A percentile compares a stretch with the other conserved stretches of the same genome.
phyloP scores from a whole-genome alignment of 1,140 invertebrate species.

The Caligus rogercresseyi region DNA sequence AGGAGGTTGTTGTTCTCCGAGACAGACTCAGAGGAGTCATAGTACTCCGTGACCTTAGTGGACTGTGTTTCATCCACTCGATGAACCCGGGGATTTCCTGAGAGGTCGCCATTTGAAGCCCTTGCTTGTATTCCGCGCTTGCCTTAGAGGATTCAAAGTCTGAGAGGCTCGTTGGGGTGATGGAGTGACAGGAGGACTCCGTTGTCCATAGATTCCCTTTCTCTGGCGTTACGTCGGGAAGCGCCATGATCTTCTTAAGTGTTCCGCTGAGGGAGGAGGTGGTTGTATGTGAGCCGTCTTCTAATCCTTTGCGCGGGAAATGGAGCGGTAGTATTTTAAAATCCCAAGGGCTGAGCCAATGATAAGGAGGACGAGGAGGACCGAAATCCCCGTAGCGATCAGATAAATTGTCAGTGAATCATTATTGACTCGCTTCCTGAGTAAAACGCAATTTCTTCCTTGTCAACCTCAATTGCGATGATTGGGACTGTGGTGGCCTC shows the following conservation, averaged over 20 bases:
- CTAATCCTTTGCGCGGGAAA: neutral
- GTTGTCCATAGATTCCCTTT: neutral
- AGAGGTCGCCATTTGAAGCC: conserved; percentile 8
- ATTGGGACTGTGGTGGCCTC: conserved; percentile 24
- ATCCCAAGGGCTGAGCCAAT: neutral
- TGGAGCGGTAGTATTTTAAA: neutral
- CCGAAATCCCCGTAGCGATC: neutral
- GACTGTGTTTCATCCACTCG: neutral
- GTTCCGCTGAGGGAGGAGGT: neutral
- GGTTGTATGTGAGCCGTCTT: conserved; percentile 1
- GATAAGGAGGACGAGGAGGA: neutral
- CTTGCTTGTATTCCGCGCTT: neutral
- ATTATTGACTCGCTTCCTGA: neutral
- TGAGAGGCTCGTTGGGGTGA: neutral
- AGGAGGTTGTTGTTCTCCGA: neutral
- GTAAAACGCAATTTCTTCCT: neutral
- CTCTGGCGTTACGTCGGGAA: conserved; percentile 1
- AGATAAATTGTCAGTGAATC: neutral
- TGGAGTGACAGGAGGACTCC: neutral
- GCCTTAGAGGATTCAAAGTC: neutral
- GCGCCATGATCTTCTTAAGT: conserved; percentile 7
- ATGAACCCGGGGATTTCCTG: conserved; percentile 5
- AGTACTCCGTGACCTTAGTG: neutral
- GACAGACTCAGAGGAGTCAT: neutral
- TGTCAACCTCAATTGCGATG: conserved; percentile 21